Evolutionary conservation across 2,113 vertebrate genomes (phyloP).

Genomic region (Anolis carolinensis): DNA sequence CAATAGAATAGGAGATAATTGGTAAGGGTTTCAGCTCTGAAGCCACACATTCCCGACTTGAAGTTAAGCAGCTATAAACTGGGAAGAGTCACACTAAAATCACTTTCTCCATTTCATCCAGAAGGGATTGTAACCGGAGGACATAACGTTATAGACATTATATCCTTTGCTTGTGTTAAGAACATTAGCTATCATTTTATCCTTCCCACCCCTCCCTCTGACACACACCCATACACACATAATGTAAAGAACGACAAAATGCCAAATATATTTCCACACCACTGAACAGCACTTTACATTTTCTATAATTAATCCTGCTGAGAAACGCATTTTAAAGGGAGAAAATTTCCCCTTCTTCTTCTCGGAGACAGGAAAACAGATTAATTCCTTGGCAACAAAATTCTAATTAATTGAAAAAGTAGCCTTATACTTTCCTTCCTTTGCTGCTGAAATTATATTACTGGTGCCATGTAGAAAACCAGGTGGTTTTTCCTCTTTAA

Average conservation of each 20-base stretch:
- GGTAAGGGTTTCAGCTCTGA: background rate
- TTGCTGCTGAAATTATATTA: slow-evolving; percentile 52
- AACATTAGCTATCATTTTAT: background rate
- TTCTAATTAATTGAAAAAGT: slow-evolving; percentile 73
- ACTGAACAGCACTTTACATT: slow-evolving; percentile 59
- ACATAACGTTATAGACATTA: background rate
- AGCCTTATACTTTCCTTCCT: slow-evolving; percentile 58
- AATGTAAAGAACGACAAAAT: slow-evolving; percentile 46
- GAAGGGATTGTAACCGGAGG: background rate
- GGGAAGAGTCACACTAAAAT: background rate
- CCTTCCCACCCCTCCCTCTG: background rate
- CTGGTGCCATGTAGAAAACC: slow-evolving; percentile 42
- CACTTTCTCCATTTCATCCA: slow-evolving; percentile 20
- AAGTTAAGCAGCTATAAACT: background rate
- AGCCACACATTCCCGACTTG: slow-evolving; percentile 3
- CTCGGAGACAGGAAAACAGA: slow-evolving; percentile 62
- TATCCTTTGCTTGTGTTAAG: slow-evolving; percentile 15
- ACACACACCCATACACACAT: background rate
- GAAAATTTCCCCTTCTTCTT: slow-evolving; percentile 28
- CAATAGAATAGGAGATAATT: background rate
- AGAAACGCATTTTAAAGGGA: slow-evolving; percentile 67
- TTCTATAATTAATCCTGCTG: slow-evolving; percentile 70
- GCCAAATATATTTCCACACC: slow-evolving; percentile 55
- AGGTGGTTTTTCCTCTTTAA: slow-evolving; percentile 56
- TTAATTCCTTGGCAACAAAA: slow-evolving; percentile 77